Base-by-base conservation (phyloP, 2,888 invertebrate species). In the Margaritifera margaritifera region DNA sequence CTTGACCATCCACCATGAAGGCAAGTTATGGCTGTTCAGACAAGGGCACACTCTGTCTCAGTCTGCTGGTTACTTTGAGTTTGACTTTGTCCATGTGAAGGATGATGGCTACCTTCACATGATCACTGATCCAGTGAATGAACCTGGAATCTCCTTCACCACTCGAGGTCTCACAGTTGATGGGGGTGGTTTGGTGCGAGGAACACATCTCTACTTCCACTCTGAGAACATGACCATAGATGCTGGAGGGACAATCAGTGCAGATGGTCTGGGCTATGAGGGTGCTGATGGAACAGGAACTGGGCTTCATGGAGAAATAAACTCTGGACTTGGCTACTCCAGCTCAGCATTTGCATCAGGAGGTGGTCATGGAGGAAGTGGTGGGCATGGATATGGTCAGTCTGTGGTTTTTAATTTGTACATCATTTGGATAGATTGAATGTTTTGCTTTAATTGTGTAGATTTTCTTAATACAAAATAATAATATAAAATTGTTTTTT, bases 321-420 rank as follows among this genome's bases (percentile, higher is more conserved):
- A 85, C 65, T 80, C 81, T 52, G 85, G 85, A 52, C 68, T 69
- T 18, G 85, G 85, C n/a, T 56, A 66, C 11, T 62, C 72, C 11
- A 67, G 71, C 5, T 62, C 73, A 24, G 58, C 25, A 6, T 67
- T 69, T 4, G 79, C 80, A 25, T 78, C 81, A 18, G 84, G 84
- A 19, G 84, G 79, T 6, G 84, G 84, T 4, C 82, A 83, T 72
- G 84, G 85, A 22, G 85, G 85, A 11, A 80, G 80, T 69, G 84
- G 84, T 50, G 84, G 81, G 15, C 74, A 76, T 54, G 81, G 75
- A 6, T 58, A 75, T 65, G 77, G 81, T 80, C 74, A 68, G 68
- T 64, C 63, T n/a, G n/a, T 59, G 19, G 6, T 19, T 52, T n/a
- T 19, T n/a, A 6, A 11, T 20, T 22, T 55, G n/a, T n/a, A 55